phyloP scores from a whole-genome alignment of 2,888 invertebrate genomes.

The Cephus pygmeus region DNA sequence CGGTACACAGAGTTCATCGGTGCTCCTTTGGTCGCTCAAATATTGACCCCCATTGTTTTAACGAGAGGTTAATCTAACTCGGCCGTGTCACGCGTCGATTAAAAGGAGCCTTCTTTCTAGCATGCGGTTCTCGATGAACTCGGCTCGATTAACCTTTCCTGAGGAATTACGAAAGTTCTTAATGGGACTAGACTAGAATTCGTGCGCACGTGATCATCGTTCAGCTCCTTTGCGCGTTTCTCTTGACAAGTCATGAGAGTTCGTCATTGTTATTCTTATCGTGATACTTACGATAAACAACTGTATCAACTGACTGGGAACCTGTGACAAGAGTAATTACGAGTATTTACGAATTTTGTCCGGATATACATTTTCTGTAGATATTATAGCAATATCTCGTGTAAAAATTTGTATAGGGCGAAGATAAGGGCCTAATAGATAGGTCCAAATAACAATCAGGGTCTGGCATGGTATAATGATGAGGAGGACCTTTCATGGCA shows the following conservation, averaged over 20 bases:
- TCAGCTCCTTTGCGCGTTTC: no score
- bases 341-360: neutral
- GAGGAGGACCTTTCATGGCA: no score
- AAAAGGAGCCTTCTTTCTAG: conserved; percentile 2
- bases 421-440: no score
- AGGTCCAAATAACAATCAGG: no score
- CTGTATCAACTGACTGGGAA: neutral
- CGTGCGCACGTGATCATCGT: neutral
- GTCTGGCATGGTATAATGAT: no score
- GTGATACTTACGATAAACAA: no score
- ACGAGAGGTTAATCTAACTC: conserved; percentile 40
- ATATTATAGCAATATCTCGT: no score
- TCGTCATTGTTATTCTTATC: no score
- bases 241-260: no score
- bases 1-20: conserved; percentile 26
- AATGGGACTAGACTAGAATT: neutral
- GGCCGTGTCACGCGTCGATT: conserved; percentile 14
- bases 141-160: neutral
- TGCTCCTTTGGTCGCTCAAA: conserved; percentile 22
- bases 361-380: no score
- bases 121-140: neutral
- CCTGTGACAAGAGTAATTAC: neutral
- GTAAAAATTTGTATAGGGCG: no score
- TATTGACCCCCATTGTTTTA: conserved; percentile 45
- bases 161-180: neutral